Base-by-base conservation (phyloP, 2,888 invertebrate genomes). In the Drosophila pseudotalamancana region DNA sequence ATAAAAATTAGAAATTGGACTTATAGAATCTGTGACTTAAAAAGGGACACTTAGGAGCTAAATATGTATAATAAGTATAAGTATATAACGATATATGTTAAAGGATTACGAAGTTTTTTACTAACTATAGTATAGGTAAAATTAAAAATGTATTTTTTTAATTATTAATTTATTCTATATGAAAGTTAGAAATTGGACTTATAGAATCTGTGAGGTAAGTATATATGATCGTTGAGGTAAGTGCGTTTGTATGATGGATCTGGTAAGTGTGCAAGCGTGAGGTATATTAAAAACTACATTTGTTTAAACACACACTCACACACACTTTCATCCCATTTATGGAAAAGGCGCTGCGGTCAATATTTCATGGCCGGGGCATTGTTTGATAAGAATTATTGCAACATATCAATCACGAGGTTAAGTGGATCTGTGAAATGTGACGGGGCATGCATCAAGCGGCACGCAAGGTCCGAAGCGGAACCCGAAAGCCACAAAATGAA, bases 381-480 rank as follows among this genome's bases (percentile, higher is more conserved):
- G 85, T 88, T 77, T 83, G 77, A 83, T 86, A 84, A 84, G 84
- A 84, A 84, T 86, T 83, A 84, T 84, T 84, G 84, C 84, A 83
- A 87, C 72, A 73, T 71, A 84, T 84, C 84, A 88, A 84, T 84
- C 84, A 88, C 64, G 60, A 68, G 71, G 84, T 77, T 84, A 84
- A 84, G 84, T 84, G 83, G 83, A 83, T 76, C 72, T 35, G 62
- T 82, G 68, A 81, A 83, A 81, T 81, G 84, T 87, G 81, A 87
- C 68, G 79, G 85, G 63, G 65, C 82, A 87, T 81, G 88, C 77
- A 82, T 82, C 82, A 82, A 84, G 79, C 78, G 78, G 42, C 87
- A 87, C 85, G 82, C 85, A 87, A 54, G 34, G 31, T 35, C 48
- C 14, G 43, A 51, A 67, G 60, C 75, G 64, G 39, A 57, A 46